Percentiles rank a stretch among this genome's conserved stretches.
phyloP scores from a whole-genome alignment of 2,797 vertebrate species.

The Euphonia xanthogaster region DNA sequence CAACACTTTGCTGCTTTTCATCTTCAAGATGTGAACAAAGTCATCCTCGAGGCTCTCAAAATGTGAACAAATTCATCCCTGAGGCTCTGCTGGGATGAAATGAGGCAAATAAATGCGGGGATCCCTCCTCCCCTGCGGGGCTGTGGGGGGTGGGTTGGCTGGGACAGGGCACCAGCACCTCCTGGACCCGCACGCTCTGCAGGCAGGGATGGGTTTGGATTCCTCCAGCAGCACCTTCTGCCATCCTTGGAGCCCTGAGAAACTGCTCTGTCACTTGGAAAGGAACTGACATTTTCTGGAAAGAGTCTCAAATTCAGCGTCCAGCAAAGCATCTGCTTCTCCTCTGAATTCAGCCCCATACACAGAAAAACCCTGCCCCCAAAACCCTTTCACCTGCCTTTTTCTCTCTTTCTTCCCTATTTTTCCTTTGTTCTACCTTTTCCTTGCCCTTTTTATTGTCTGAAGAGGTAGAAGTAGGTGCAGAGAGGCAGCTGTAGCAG shows the following conservation, averaged over 20 bases:
- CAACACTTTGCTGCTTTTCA: conserved; percentile 4
- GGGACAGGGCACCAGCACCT: rapidly evolving
- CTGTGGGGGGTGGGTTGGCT: background rate
- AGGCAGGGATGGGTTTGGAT: background rate
- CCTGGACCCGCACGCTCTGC: rapidly evolving
- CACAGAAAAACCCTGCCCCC: background rate
- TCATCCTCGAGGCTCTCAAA: background rate
- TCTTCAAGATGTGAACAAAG: conserved; percentile 20
- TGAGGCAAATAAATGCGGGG: background rate
- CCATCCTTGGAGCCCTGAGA: background rate
- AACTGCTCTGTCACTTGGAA: conserved; percentile 60
- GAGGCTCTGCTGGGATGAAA: background rate
- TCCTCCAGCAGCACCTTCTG: background rate
- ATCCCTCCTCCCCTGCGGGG: background rate
- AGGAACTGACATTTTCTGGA: conserved; percentile 45
- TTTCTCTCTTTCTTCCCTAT: background rate
- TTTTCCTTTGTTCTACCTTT: background rate
- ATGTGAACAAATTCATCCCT: background rate
- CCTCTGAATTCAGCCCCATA: background rate
- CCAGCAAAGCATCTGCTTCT: conserved; percentile 25
- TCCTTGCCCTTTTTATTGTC: too few species aligned
- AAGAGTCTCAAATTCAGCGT: background rate
- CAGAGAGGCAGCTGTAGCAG: conserved; percentile 21
- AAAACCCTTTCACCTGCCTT: background rate
- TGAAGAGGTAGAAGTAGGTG: background rate